A percentile compares a stretch with the other conserved stretches of the same genome.
phyloP scores from a whole-genome alignment of 2,888 invertebrate species.

The Noctua janthe region DNA sequence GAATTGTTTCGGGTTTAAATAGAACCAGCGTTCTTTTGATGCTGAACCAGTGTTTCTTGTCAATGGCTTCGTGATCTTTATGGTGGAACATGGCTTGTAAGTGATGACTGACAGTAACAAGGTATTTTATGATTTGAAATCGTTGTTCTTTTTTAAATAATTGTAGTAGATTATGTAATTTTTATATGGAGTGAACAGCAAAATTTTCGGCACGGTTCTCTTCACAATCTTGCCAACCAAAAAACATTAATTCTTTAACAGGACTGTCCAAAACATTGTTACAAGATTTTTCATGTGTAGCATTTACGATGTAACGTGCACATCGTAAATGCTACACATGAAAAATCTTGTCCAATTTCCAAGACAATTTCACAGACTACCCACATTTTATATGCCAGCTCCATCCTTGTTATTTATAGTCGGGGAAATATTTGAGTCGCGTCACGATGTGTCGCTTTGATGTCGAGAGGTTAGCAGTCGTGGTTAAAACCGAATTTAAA shows the following conservation, averaged over 20 bases:
- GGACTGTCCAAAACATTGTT: conserved; percentile 61
- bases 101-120: conserved; percentile 57
- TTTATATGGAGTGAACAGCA: background rate
- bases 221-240: conserved; percentile 34
- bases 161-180: background rate
- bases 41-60: conserved; percentile 61
- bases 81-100: conserved; percentile 26
- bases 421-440: conserved; percentile 60
- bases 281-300: conserved; percentile 53
- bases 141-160: conserved; percentile 10
- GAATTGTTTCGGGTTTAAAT: conserved; percentile 66
- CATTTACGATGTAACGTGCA: conserved; percentile 61
- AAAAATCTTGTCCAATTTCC: conserved; percentile 64
- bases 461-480: conserved; percentile 49
- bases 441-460: conserved; percentile 60
- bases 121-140: conserved; percentile 46
- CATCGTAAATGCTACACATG: too few species aligned
- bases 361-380: conserved; percentile 65
- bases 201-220: conserved; percentile 7
- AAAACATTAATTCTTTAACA: conserved; percentile 43
- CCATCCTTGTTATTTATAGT: conserved; percentile 64
- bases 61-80: conserved; percentile 58
- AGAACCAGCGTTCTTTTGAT: conserved; percentile 66
- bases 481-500: conserved; percentile 53
- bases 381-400: conserved; percentile 59